phyloP scores from a whole-genome alignment of 2,797 vertebrate genomes.

The Crocidura indochinensis region DNA sequence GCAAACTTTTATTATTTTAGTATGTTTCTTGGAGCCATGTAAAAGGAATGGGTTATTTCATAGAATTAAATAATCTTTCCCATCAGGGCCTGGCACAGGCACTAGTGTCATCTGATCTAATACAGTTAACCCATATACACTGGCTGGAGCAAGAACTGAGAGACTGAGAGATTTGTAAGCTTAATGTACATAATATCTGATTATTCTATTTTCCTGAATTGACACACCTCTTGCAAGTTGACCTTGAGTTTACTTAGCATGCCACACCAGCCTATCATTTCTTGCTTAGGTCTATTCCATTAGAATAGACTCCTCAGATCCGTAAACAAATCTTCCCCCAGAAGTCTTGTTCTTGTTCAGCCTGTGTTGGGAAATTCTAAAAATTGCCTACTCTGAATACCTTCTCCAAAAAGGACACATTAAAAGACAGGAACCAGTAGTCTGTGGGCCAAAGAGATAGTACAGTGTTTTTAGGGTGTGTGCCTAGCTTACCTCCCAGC shows the following conservation, averaged over 20 bases:
- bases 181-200: neutral
- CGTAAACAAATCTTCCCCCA: neutral
- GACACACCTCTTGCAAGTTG: neutral
- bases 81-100: neutral
- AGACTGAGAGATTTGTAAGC: too few species aligned
- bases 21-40: neutral
- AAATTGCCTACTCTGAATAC: neutral
- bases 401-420: neutral
- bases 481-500: too few species aligned
- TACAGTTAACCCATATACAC: neutral
- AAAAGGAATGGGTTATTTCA: constrained; percentile 30
- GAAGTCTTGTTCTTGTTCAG: neutral
- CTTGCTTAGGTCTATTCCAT: neutral
- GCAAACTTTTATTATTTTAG: constrained; percentile 12
- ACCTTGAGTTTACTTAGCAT: neutral
- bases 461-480: too few species aligned
- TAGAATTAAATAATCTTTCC: neutral
- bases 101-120: neutral
- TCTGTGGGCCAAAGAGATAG: too few species aligned
- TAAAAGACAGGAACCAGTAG: constrained; percentile 9
- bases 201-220: constrained; percentile 5
- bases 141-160: neutral
- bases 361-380: neutral
- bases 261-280: neutral
- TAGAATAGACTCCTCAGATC: neutral